phyloP scores from a whole-genome alignment of 2,797 vertebrate genomes.

The Podargus strigoides region DNA sequence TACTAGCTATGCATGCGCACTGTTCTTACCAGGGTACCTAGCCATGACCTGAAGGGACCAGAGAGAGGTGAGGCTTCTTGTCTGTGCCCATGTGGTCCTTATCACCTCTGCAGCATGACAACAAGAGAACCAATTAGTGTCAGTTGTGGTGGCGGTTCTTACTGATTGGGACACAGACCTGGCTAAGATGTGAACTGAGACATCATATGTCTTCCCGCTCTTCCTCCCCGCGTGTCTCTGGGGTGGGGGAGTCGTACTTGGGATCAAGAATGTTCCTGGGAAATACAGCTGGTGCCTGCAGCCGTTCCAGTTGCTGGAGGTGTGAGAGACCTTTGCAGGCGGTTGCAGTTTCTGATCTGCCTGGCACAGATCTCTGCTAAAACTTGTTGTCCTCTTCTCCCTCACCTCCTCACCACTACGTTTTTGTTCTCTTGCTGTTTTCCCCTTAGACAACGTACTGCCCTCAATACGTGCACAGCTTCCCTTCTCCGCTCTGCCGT shows the following conservation, averaged over 20 bases:
- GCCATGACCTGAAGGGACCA: constrained; percentile 8
- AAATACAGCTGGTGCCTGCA: neutral
- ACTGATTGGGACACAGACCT: neutral
- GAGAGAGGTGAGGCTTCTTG: neutral
- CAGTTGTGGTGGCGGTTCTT: neutral
- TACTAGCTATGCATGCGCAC: neutral
- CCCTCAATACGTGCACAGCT: neutral
- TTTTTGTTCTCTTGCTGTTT: neutral
- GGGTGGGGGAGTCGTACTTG: neutral
- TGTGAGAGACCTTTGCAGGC: neutral
- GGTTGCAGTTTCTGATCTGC: neutral
- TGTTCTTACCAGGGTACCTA: neutral
- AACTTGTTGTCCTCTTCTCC: neutral
- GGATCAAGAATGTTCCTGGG: neutral
- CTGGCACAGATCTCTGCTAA: neutral
- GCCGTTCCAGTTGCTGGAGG: fast-evolving
- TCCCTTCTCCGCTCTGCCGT: neutral
- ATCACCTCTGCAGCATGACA: constrained; percentile 19
- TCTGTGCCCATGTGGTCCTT: constrained; percentile 17
- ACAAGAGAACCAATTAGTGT: constrained; percentile 43
- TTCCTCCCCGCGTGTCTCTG: neutral
- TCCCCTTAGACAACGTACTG: neutral
- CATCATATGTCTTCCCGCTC: neutral
- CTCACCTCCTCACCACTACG: fast-evolving
- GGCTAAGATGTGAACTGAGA: constrained; percentile 19